Evolutionary conservation across 1,140 invertebrate genomes (phyloP), one percentile per base, ranked within the genome.

Genomic region (honey bee (Apis mellifera)): DNA sequence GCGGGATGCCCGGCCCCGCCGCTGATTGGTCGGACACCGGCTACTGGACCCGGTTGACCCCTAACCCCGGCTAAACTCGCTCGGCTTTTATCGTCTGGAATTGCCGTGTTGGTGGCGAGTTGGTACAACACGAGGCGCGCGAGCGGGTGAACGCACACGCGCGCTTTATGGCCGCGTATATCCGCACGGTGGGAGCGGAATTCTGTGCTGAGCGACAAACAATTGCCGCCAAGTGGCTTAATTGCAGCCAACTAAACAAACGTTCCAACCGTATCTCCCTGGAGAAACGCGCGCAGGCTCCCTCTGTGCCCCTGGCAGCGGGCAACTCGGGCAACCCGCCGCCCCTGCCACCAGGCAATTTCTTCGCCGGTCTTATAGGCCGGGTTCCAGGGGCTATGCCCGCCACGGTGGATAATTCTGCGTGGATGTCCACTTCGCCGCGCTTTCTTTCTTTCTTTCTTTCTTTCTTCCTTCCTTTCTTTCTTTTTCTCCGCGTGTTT

Each of bases 181-280:
- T 64, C 82, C 71, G 85, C 78, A 85, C 90, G 90, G 86, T 91
- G 90, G 89, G 93, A 93, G 92, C 92, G 92, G 93, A 94, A 94
- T 94, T 93, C 93, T 94, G 89, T 94, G 93, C 93, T 91, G 92
- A 94, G 93, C 93, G 93, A 93, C 93, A 94, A 94, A 94, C 93
- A 94, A 94, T 94, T 94, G 93, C 93, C 91, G 92, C 91, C 94
- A 94, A 94, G 93, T 94, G 94, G 94, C 94, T 94, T 94, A 94
- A 94, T 94, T 94, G 93, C 92, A 92, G 91, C 92, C 92, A 94
- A 94, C 94, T 94, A 94, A 94, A 94, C 94, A 94, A 94, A 94
- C 90, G 89, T 91, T 88, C 80, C 87, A 86, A 86, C 83, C 87
- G 82, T 87, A 85, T 86, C 83, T 86, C 71, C 66, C 68, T 78